Percentiles rank a stretch among this genome's conserved stretches.
These are phyloP conservation scores for Bombus fervidus DNA, from an alignment of 1,140 invertebrate genomes.

Conservation along the genomic window DNA sequence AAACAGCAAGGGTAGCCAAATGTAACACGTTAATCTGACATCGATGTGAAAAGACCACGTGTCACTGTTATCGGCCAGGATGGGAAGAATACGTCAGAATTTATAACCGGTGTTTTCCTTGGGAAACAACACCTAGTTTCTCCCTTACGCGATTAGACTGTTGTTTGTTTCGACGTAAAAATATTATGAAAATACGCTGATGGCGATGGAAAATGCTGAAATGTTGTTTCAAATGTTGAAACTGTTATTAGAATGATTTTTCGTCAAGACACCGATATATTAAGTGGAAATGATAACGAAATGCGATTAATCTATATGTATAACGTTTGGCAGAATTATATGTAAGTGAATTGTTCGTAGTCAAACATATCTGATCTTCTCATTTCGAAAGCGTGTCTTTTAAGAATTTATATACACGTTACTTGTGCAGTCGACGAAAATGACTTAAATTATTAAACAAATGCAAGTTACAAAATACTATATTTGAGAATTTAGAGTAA, in stretches of 20 bases:
- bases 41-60: constrained; percentile 20
- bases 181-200: neutral
- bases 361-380: neutral
- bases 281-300: neutral
- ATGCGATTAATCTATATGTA: neutral
- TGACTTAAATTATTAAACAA: too few relatives aligned
- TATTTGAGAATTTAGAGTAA: too few relatives aligned
- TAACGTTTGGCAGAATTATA: neutral
- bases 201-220: too few relatives aligned
- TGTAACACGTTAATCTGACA: constrained; percentile 42
- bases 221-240: neutral
- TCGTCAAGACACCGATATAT: accelerated
- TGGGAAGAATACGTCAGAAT: constrained; percentile 37
- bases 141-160: constrained; percentile 11
- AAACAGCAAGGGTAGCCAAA: neutral
- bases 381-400: too few relatives aligned
- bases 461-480: too few relatives aligned
- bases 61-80: constrained; percentile 32
- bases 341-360: neutral
- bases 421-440: too few relatives aligned
- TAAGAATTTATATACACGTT: too few relatives aligned
- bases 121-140: neutral
- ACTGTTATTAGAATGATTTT: too few relatives aligned
- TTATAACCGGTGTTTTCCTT: constrained; percentile 30
- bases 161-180: neutral